Conservation (phyloP, 2,113 vertebrate genomes). For the Ardeotis arabs region DNA sequence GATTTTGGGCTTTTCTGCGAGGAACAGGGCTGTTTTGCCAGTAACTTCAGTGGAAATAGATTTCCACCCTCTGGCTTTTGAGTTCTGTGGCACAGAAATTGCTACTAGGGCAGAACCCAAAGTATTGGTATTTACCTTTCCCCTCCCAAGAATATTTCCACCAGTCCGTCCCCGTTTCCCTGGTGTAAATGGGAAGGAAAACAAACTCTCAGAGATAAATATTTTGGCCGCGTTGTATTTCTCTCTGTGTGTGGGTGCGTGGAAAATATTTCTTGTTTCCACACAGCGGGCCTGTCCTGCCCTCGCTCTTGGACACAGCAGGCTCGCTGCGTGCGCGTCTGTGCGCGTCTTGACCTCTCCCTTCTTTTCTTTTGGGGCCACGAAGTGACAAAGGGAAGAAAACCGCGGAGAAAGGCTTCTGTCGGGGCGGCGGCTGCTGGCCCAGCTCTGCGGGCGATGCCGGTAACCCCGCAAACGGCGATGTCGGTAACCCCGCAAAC, state of each 20-base stretch:
- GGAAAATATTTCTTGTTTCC: neutral
- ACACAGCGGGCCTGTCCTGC: neutral
- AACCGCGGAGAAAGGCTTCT: neutral
- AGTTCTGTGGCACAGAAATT: neutral
- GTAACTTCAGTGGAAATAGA: neutral
- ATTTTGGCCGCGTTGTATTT: neutral
- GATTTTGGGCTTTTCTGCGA: neutral
- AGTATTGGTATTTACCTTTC: neutral
- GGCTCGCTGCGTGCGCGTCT: neutral
- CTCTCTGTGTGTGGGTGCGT: neutral
- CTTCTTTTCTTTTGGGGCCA: neutral
- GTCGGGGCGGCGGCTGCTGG: neutral
- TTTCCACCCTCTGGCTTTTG: neutral
- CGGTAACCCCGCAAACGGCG: neutral
- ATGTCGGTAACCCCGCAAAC: neutral
- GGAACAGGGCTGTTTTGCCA: neutral
- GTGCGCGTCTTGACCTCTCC: neutral
- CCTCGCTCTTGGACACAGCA: neutral
- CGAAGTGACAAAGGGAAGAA: neutral
- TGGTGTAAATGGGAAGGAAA: neutral
- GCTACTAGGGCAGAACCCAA: neutral
- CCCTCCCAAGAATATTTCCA: neutral
- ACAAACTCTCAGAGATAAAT: neutral
- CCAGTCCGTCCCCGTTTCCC: neutral
- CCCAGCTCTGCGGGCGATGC: neutral